Percentiles rank a stretch among this genome's conserved stretches.
Evolutionary conservation across 2,888 invertebrate species (phyloP).

Genomic region (Bellardia bayeri): DNA sequence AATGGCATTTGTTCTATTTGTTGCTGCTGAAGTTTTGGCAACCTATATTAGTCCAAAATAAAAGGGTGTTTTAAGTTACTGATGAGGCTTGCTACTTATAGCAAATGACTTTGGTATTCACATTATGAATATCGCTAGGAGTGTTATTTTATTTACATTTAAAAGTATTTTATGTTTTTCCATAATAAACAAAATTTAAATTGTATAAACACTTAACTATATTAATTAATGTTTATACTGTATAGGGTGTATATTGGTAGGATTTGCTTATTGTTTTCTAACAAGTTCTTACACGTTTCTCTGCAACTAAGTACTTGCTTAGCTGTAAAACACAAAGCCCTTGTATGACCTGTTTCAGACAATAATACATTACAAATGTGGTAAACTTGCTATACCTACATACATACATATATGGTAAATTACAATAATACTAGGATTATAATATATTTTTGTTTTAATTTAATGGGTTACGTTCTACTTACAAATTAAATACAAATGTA

Average conservation of each 20-base stretch:
- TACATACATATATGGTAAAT: neutral
- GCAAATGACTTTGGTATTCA: neutral
- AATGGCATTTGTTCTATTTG: constrained; percentile 58
- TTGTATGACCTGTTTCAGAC: constrained; percentile 62
- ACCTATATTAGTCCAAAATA: constrained; percentile 9
- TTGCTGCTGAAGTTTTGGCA: constrained; percentile 34
- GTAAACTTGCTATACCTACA: constrained; percentile 2
- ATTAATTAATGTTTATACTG: neutral
- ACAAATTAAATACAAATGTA: constrained; percentile 50
- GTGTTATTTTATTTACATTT: too few species aligned
- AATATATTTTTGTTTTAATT: constrained; percentile 10
- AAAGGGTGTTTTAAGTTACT: constrained; percentile 43
- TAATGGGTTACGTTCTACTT: constrained; percentile 64
- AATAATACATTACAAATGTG: constrained; percentile 55
- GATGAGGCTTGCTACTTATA: neutral
- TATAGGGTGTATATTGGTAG: neutral
- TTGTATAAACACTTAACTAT: neutral
- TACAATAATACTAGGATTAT: constrained; percentile 2
- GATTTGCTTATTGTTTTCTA: neutral
- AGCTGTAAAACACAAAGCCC: constrained; percentile 38
- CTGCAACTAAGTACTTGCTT: neutral
- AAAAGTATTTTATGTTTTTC: too few species aligned
- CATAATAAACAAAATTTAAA: too few species aligned
- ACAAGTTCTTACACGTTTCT: neutral
- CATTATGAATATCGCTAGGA: too few species aligned